These are phyloP conservation scores for Cyphomyrmex costatus DNA, from an alignment of 1,140 invertebrate species.

Conservation along the genomic window DNA sequence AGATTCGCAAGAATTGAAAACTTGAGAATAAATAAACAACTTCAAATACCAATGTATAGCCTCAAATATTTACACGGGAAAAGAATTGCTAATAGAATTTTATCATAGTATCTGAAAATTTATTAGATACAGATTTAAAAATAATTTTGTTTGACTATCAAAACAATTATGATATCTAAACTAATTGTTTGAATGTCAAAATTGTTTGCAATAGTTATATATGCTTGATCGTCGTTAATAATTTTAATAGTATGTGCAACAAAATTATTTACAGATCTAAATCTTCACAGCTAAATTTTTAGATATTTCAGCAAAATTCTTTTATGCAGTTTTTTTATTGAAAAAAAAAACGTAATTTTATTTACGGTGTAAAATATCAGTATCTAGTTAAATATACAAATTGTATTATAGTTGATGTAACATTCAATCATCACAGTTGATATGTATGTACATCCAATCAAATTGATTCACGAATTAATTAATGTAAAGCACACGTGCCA, in stretches of 20 bases:
- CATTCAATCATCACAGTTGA: neutral
- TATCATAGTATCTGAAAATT: too few relatives aligned
- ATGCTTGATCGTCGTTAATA: too few relatives aligned
- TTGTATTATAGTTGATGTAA: neutral
- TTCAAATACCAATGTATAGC: neutral
- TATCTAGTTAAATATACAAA: neutral
- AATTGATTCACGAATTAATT: slow-evolving; percentile 11
- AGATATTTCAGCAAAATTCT: too few relatives aligned
- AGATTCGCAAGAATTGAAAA: neutral
- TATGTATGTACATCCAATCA: neutral
- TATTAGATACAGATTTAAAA: too few relatives aligned
- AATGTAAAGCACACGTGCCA: neutral
- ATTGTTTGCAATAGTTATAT: too few relatives aligned
- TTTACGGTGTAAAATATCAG: neutral
- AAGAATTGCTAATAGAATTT: too few relatives aligned
- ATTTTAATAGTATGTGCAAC: too few relatives aligned
- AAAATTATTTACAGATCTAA: too few relatives aligned
- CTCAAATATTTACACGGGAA: neutral
- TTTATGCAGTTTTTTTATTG: neutral
- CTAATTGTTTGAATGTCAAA: too few relatives aligned
- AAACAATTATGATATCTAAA: too few relatives aligned
- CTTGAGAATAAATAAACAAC: neutral
- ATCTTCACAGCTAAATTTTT: too few relatives aligned
- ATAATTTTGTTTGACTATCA: too few relatives aligned
- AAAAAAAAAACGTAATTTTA: neutral